Evolutionary conservation across 2,113 vertebrate genomes (phyloP).

Genomic region (Callionymus lyra): DNA sequence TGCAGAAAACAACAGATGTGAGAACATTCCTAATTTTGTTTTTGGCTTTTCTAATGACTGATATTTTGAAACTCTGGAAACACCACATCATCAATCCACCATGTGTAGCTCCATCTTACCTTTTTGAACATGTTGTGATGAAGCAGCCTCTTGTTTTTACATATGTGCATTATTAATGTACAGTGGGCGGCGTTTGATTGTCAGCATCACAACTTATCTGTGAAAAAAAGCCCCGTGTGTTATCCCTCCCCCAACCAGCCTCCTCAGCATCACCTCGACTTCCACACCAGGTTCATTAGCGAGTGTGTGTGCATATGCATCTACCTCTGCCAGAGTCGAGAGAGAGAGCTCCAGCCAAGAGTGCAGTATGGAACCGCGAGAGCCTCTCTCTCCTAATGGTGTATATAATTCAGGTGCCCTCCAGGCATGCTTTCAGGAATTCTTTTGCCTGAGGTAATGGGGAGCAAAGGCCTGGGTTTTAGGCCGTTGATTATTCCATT

Average conservation of each 20-base stretch:
- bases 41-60: too few species aligned
- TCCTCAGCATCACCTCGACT: constrained; percentile 24
- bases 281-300: constrained; percentile 46
- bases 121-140: too few species aligned
- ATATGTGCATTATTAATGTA: constrained; percentile 24
- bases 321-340: constrained; percentile 45
- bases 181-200: constrained; percentile 23
- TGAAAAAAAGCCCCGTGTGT: constrained; percentile 24
- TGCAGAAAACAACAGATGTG: too few species aligned
- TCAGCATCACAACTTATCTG: constrained; percentile 9
- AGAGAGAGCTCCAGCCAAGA: constrained; percentile 54
- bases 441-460: constrained; percentile 98
- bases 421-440: constrained; percentile 98
- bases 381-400: constrained; percentile 92
- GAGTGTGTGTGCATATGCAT: constrained; percentile 59
- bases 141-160: constrained; percentile 11
- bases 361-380: constrained; percentile 83
- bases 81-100: too few species aligned
- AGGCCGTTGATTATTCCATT: constrained; percentile 98
- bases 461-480: constrained; percentile 89
- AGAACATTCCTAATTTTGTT: too few species aligned
- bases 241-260: constrained; percentile 28
- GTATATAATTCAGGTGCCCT: constrained; percentile 99
- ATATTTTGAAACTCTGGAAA: too few species aligned
- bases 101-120: too few species aligned